Evolutionary conservation across 2,888 invertebrate species (phyloP), one percentile per base, ranked within the genome.

Genomic region (Tiphia femorata): DNA sequence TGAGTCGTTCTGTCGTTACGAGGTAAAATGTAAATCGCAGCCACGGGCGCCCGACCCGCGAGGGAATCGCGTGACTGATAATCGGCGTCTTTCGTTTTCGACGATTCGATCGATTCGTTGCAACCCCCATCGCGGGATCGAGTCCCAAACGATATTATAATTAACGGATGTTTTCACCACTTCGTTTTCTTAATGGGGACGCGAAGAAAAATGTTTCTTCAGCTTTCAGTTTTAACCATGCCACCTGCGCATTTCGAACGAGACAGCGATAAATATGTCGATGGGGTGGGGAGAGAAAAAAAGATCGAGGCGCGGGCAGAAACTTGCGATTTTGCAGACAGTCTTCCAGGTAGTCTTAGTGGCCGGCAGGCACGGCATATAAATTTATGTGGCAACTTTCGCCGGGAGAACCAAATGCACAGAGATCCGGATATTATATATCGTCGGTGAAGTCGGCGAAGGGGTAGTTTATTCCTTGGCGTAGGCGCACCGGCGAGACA

Each of bases 381-480:
- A 64, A 74, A 76, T 77, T 75, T 73, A 71, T 72, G 72, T 64
- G 65, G 59, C 60, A 72, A 74, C 72, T 73, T 75, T 74, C 55
- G 58, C 62, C 60, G 49, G 62, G 49, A n/a, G n/a, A 64, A 62
- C 64, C 64, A 62, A 76, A 76, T 70, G 62, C 65, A 48, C 58
- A 46, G 53, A 65, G 70, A 77, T 71, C 64, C 66, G 60, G 61
- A 61, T 66, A 67, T 69, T 71, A 72, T 75, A 73, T 68, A 71
- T 72, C 60, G 64, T 57, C 40, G 33, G 46, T 17, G 49, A 64
- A 72, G 62, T 68, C 64, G 55, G 62, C 40, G 56, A 57, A 59
- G 42, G 58, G 63, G 49, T 62, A 63, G 67, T 71, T 73, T 69
- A 69, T 70, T 54, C 60, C 64, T 55, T 46, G 57, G 61, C 54